A percentile compares a stretch with the other conserved stretches of the same genome.
Conservation (phyloP, 2,113 vertebrate genomes). For the Gymnogyps californianus region DNA sequence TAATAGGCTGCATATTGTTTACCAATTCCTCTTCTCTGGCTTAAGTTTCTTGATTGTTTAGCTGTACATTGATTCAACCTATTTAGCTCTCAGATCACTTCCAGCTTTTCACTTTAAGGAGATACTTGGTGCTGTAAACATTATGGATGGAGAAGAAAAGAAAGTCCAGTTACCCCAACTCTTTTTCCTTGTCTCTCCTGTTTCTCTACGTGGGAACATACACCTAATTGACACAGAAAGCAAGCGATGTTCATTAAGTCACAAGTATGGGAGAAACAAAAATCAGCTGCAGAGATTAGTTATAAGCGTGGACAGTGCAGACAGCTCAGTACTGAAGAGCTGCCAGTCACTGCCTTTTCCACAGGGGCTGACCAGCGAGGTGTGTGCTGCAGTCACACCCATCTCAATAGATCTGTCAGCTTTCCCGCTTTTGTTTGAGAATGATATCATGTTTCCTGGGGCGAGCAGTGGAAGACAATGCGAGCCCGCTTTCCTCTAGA, state of each 20-base stretch:
- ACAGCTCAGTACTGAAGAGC: not conserved
- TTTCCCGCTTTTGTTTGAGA: conserved; percentile 83
- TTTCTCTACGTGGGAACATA: not conserved
- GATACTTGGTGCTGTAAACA: not conserved
- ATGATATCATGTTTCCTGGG: conserved; percentile 85
- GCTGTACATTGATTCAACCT: not conserved
- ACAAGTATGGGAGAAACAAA: not conserved
- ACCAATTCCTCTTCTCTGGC: not conserved
- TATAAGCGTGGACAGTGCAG: not conserved
- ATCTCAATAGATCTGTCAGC: conserved; percentile 78
- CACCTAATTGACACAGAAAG: not conserved
- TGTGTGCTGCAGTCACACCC: conserved; percentile 74
- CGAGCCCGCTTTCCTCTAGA: conserved; percentile 70
- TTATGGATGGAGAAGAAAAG: not conserved
- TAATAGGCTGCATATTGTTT: not conserved
- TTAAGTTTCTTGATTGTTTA: not conserved
- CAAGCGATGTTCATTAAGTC: not conserved
- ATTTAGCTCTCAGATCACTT: not conserved
- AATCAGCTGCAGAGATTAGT: not conserved
- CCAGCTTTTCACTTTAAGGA: not conserved
- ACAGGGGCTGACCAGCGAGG: conserved; percentile 49
- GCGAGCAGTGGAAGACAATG: conserved; percentile 77
- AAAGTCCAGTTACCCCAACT: not conserved
- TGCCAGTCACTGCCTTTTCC: conserved; percentile 31
- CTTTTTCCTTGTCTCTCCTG: not conserved